phyloP scores from a whole-genome alignment of 2,113 vertebrate species.

The Anhinga anhinga region DNA sequence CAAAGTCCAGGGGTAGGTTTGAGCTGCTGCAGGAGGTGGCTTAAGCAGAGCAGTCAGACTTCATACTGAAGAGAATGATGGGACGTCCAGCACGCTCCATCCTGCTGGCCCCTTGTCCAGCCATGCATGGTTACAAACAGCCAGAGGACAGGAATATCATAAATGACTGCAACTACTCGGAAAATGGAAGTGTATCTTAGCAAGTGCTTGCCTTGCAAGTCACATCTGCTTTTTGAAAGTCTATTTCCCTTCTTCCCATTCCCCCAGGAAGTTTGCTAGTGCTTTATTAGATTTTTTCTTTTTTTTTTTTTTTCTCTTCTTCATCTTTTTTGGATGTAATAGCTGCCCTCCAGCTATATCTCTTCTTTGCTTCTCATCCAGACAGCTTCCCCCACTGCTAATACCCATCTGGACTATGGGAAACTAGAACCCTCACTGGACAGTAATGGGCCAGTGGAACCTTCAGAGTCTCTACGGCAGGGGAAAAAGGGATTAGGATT shows the following conservation, averaged over 20 bases:
- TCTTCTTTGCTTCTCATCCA: background rate
- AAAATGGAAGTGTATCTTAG: background rate
- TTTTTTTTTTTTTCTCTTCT: background rate
- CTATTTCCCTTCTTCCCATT: background rate
- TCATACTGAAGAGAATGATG: background rate
- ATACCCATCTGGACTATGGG: background rate
- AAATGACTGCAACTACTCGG: background rate
- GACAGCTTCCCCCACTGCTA: background rate
- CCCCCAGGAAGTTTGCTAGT: constrained; percentile 4
- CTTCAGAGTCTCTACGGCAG: background rate
- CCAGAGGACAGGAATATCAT: background rate
- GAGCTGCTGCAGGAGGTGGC: background rate
- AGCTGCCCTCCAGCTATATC: constrained; percentile 12
- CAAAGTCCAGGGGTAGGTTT: background rate
- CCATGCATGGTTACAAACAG: background rate
- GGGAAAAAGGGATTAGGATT: background rate
- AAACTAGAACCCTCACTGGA: background rate
- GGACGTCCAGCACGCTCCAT: background rate
- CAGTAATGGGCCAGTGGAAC: background rate
- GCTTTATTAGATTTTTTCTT: background rate
- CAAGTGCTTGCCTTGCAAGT: background rate
- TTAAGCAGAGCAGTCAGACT: background rate
- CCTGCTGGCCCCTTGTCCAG: background rate
- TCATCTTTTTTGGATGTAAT: background rate
- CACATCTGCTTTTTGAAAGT: constrained; percentile 23